Evolutionary conservation across 2,113 vertebrate genomes (phyloP).

Genomic region (Vulpes lagopus): DNA sequence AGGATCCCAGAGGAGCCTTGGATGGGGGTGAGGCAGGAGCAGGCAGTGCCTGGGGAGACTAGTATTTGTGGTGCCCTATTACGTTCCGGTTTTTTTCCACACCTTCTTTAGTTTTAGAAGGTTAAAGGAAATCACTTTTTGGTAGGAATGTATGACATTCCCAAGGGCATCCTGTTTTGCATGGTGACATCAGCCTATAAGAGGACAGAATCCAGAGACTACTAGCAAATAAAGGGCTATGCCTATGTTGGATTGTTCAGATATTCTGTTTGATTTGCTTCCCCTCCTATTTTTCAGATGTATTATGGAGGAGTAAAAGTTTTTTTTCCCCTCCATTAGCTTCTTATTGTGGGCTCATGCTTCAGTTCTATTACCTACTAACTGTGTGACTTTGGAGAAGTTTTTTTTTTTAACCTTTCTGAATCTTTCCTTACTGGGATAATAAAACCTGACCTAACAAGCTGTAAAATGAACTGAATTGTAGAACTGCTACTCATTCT

Average conservation of each 20-base stretch:
- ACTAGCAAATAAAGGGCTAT: not conserved
- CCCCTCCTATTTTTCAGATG: not conserved
- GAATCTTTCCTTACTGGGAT: not conserved
- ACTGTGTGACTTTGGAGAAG: not conserved
- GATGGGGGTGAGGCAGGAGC: not conserved
- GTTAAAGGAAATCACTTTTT: conserved; percentile 13
- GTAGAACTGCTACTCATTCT: not conserved
- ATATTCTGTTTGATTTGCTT: not conserved
- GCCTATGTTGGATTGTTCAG: not conserved
- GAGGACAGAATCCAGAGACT: not conserved
- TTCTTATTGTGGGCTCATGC: not conserved
- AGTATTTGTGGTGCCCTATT: not conserved
- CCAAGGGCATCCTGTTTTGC: not conserved
- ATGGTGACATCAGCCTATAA: not conserved
- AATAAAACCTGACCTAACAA: not conserved
- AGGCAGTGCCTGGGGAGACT: not conserved
- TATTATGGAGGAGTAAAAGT: not conserved
- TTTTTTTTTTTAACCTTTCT: conserved; percentile 24
- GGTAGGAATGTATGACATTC: not conserved
- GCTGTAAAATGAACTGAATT: not conserved
- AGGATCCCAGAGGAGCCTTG: not conserved
- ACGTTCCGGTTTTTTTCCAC: not conserved
- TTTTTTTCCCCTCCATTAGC: not conserved
- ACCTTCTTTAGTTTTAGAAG: conserved; percentile 6
- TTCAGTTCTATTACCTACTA: not conserved